phyloP scores from a whole-genome alignment of 2,797 vertebrate species.

The Acomys russatus region DNA sequence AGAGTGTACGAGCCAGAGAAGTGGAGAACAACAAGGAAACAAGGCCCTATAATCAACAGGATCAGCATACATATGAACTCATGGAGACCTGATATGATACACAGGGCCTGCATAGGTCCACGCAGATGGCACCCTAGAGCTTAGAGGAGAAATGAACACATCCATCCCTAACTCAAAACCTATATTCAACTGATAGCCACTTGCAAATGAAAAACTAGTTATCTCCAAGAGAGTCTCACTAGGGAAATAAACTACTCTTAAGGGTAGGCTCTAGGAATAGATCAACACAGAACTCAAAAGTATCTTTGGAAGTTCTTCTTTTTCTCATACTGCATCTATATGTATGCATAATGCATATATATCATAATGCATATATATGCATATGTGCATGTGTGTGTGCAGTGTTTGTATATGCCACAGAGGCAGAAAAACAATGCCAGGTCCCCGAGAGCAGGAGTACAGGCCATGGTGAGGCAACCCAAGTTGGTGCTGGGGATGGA shows the following conservation, averaged over 20 bases:
- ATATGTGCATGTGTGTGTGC: background rate
- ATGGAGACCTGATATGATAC: too few relatives aligned
- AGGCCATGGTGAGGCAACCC: background rate
- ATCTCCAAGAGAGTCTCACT: background rate
- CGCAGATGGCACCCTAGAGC: background rate
- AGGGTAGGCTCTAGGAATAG: background rate
- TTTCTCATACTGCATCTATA: background rate
- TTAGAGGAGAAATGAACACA: background rate
- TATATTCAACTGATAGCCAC: background rate
- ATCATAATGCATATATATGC: too few relatives aligned
- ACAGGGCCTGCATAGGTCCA: background rate
- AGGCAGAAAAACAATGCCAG: too few relatives aligned
- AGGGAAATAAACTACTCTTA: background rate
- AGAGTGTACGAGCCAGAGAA: background rate
- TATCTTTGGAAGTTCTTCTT: background rate
- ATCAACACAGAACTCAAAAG: background rate
- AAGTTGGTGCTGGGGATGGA: background rate
- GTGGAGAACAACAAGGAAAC: background rate
- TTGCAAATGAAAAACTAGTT: background rate
- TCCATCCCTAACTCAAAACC: too few relatives aligned
- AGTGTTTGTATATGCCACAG: background rate
- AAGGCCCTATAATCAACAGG: background rate
- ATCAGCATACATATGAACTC: background rate
- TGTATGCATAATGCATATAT: too few relatives aligned
- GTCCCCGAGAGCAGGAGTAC: background rate